Evolutionary conservation across 2,113 vertebrate species (phyloP).

Genomic region (Dunckerocampus dactyliophorus): DNA sequence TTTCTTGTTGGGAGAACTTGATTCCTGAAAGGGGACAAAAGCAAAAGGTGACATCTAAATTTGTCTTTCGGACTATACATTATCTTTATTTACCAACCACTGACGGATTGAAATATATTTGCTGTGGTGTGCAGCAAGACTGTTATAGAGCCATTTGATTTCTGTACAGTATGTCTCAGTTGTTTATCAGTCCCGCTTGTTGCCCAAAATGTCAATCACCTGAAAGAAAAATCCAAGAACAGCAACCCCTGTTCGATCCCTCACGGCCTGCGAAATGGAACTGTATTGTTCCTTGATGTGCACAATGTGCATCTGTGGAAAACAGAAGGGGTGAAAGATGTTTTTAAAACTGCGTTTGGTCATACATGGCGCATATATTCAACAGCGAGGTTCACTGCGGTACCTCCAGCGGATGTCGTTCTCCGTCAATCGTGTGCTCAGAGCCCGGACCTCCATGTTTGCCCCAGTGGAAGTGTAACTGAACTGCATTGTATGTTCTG

Average conservation of each 20-base stretch:
- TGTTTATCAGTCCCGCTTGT: too few relatives aligned
- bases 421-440: constrained; percentile 82
- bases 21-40: constrained; percentile 48
- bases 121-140: not conserved
- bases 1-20: constrained; percentile 51
- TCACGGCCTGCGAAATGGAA: constrained; percentile 20
- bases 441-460: constrained; percentile 33
- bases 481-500: constrained; percentile 64
- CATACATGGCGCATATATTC: not conserved
- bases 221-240: constrained; percentile 82
- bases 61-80: too few relatives aligned
- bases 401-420: constrained; percentile 84
- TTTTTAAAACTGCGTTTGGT: not conserved
- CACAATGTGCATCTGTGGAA: constrained; percentile 80
- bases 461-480: constrained; percentile 87
- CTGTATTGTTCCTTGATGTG: constrained; percentile 69
- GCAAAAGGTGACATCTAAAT: not conserved
- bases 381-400: too few relatives aligned
- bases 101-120: too few relatives aligned
- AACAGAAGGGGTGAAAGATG: not conserved
- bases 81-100: too few relatives aligned
- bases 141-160: not conserved
- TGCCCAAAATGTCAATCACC: constrained; percentile 51
- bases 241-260: constrained; percentile 57
- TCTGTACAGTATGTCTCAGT: not conserved